phyloP scores from a whole-genome alignment of 2,113 vertebrate genomes.

The Rana temporaria region DNA sequence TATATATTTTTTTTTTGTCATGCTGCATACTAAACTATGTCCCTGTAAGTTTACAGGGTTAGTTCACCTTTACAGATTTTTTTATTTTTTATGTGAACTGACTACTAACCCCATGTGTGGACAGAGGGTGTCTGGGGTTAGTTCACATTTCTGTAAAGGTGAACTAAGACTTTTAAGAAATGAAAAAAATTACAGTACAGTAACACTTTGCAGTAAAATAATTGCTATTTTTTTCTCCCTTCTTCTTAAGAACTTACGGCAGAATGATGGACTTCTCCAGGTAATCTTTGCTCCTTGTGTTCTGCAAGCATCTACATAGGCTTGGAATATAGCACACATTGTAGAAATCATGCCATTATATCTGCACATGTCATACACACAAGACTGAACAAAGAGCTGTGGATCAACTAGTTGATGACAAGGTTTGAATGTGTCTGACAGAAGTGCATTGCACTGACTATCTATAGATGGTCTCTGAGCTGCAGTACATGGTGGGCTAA shows the following conservation, averaged over 20 bases:
- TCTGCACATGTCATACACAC: constrained; percentile 71
- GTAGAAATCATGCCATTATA: constrained; percentile 68
- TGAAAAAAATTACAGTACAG: neutral
- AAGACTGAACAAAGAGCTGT: constrained; percentile 65
- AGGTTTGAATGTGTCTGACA: constrained; percentile 61
- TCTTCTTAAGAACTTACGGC: constrained; percentile 62
- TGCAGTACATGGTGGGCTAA: constrained; percentile 61
- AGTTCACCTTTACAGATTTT: too few relatives aligned
- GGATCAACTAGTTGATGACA: constrained; percentile 66
- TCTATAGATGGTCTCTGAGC: constrained; percentile 59
- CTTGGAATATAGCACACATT: constrained; percentile 66
- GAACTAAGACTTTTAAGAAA: too few relatives aligned
- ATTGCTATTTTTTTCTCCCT: neutral
- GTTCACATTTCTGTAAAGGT: too few relatives aligned
- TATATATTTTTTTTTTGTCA: too few relatives aligned
- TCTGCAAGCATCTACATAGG: constrained; percentile 69
- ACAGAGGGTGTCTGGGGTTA: too few relatives aligned
- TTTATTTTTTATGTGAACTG: too few relatives aligned
- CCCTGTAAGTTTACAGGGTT: too few relatives aligned
- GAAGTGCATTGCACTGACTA: constrained; percentile 66
- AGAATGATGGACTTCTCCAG: constrained; percentile 70
- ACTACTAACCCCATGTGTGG: too few relatives aligned
- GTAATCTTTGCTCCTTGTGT: constrained; percentile 61
- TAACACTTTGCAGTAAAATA: neutral
- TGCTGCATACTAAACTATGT: too few relatives aligned